A percentile compares a stretch with the other conserved stretches of the same genome.
Evolutionary conservation across 2,797 vertebrate genomes (phyloP).

Genomic region (Poeciliopsis presidionis): DNA sequence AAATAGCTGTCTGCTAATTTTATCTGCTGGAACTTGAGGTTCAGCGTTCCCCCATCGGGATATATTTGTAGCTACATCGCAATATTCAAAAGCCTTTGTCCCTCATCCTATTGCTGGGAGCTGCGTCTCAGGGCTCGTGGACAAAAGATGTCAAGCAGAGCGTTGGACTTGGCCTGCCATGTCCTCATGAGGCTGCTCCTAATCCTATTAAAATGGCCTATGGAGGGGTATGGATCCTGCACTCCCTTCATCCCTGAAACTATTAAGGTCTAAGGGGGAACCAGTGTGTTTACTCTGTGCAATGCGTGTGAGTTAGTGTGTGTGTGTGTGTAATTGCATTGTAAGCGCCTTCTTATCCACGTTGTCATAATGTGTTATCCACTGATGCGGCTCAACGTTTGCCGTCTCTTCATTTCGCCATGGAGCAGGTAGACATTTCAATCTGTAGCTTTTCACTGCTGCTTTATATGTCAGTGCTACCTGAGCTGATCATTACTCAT

Average conservation of each 20-base stretch:
- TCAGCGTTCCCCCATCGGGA: slow-evolving; percentile 66
- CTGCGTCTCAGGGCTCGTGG: slow-evolving; percentile 64
- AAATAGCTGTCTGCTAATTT: slow-evolving; percentile 35
- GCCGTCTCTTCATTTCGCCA: slow-evolving; percentile 52
- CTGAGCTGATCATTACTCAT: not conserved
- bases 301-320: slow-evolving; percentile 46
- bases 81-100: slow-evolving; percentile 76
- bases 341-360: slow-evolving; percentile 69
- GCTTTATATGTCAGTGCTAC: not conserved
- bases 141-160: slow-evolving; percentile 81
- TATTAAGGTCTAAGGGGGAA: slow-evolving; percentile 52
- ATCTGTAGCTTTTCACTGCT: slow-evolving; percentile 28
- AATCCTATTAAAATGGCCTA: slow-evolving; percentile 79
- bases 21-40: slow-evolving; percentile 45
- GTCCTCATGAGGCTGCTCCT: slow-evolving; percentile 67
- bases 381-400: slow-evolving; percentile 65
- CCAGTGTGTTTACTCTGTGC: slow-evolving; percentile 59
- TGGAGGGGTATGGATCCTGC: slow-evolving; percentile 55
- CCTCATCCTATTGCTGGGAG: slow-evolving; percentile 66
- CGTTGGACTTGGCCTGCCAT: slow-evolving; percentile 69
- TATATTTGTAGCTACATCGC: slow-evolving; percentile 76
- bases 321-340: slow-evolving; percentile 77
- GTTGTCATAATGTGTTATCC: slow-evolving; percentile 78
- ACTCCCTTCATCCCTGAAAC: slow-evolving; percentile 52
- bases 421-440: slow-evolving; percentile 67